Base-by-base conservation (phyloP, 2,113 vertebrate genomes). In the Prunella fulvescens region DNA sequence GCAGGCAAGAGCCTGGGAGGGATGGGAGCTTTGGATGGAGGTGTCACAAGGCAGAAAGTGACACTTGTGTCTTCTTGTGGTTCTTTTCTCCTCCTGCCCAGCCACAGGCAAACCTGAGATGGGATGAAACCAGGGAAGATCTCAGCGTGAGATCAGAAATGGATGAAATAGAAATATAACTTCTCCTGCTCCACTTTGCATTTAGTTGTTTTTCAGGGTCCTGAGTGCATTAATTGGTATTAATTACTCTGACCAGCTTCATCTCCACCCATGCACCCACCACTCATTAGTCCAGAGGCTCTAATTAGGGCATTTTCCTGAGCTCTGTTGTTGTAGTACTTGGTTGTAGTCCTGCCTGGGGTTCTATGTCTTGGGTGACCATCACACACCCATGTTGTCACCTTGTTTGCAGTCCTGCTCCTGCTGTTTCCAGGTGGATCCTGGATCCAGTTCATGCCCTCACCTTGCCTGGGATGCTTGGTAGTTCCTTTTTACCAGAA, bases 11-110 rank as follows among this genome's bases (percentile, higher is more conserved):
- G 40, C 37, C 71, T 69, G 7, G 2, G 1, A 82, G 53, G 40
- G 29, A 71, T 16, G 45, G 33, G 29, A 61, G 61, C n/a, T 56
- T 57, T 42, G 45, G 66, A 51, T 57, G 65, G 19, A n/a, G 18
- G 8, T 42, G 37, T 78, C 60, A 39, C 0, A 0, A 40, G 37
- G 47, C 31, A 65, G 60, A 45, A 78, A 44, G 47, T 44, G 45
- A 10, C 0, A 0, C 37, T 69, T 37, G 3, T 12, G 23, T 57
- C 53, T 28, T 9, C 26, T 65, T 11, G 20, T 44, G 47, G 8
- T 45, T 51, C 13, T 74, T 91, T 69, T 37, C 33, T 78, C 31
- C 31, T 61, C n/a, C 45, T 57, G 29, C 15, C 33, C 61, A 37
- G 50, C n/a, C 56, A 20, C 28, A 29, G 64, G 19, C 10, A 65